A percentile compares a stretch with the other conserved stretches of the same genome.
Evolutionary conservation across 2,888 invertebrate genomes (phyloP).

Genomic region (Magallana nippona): DNA sequence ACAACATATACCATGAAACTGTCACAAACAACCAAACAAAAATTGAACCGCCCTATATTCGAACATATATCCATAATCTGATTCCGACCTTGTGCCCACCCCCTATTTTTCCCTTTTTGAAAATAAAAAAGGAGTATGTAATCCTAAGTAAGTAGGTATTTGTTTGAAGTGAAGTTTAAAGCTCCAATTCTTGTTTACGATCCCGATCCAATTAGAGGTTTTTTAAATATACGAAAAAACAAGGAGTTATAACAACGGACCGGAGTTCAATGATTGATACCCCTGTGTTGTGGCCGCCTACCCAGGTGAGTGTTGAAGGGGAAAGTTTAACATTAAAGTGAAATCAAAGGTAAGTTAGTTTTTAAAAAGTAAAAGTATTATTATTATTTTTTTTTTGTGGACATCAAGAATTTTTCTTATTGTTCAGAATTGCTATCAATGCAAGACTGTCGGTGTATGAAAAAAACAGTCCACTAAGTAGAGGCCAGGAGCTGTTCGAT

Average conservation of each 20-base stretch:
- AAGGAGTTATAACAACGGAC: not conserved
- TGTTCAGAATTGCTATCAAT: not conserved
- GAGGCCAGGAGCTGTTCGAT: not conserved
- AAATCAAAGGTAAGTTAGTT: not conserved
- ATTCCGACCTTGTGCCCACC: not conserved
- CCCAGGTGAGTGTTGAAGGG: no score
- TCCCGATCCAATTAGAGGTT: conserved; percentile 16
- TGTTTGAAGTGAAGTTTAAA: conserved; percentile 12
- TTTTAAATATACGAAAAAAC: not conserved
- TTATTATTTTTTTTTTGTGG: not conserved
- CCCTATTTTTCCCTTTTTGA: not conserved
- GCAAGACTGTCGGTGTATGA: not conserved
- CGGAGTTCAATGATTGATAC: not conserved
- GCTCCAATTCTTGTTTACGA: not conserved
- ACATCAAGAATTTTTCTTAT: not conserved
- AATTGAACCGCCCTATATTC: not conserved
- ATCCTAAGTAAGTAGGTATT: conserved; percentile 19
- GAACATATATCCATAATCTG: not conserved
- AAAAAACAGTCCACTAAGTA: not conserved
- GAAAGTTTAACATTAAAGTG: not conserved
- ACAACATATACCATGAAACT: not conserved
- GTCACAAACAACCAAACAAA: not conserved
- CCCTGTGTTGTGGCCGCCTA: not conserved
- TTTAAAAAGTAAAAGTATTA: no score
- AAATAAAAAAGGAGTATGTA: not conserved